These are phyloP conservation scores for Littorina saxatilis DNA, from an alignment of 1,140 invertebrate genomes.

Conservation along the genomic window DNA sequence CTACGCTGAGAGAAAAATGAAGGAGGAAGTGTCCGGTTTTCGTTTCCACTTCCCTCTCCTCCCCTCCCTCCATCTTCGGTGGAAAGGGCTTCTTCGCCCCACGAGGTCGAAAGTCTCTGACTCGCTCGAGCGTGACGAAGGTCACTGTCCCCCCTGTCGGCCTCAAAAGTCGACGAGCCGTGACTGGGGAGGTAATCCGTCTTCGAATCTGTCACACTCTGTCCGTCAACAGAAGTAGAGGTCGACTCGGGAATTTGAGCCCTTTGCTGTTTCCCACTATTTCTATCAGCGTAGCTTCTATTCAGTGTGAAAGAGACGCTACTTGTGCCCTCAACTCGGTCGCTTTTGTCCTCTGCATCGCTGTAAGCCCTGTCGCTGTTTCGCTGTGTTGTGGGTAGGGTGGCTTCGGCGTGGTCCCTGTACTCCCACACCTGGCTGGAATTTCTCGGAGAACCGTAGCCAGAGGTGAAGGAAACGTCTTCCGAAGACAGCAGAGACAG, in stretches of 20 bases:
- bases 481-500: constrained; percentile 22
- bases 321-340: background rate
- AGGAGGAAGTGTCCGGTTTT: background rate
- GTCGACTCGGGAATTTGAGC: background rate
- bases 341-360: background rate
- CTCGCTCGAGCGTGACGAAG: background rate
- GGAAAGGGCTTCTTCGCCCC: background rate
- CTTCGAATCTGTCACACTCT: background rate
- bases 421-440: constrained; percentile 8
- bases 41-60: background rate
- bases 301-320: background rate
- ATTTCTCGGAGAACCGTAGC: background rate
- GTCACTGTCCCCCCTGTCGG: background rate
- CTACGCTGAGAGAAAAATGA: background rate
- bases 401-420: constrained; percentile 8
- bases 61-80: background rate
- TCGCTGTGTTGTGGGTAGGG: background rate
- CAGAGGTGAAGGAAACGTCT: background rate
- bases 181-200: background rate
- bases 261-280: background rate
- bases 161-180: background rate
- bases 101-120: background rate
- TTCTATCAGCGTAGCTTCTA: background rate
- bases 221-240: background rate
- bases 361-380: background rate